Conservation (phyloP, 2,888 invertebrate species). For the Altica lythri region DNA sequence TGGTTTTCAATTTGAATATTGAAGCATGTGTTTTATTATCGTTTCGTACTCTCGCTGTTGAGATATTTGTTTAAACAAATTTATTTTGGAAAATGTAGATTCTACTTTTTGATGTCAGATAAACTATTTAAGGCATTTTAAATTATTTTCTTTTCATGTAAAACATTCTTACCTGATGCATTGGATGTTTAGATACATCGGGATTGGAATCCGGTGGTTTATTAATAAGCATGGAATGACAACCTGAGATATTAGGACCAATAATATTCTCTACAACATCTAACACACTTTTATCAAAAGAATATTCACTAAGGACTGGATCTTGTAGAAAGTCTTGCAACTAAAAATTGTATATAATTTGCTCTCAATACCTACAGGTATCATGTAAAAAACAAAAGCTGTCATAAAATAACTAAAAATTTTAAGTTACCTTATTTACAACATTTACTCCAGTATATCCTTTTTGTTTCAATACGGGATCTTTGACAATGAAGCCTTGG, state of each 20-base stretch:
- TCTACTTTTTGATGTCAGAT: no score
- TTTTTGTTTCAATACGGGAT: constrained; percentile 65
- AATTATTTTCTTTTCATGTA: no score
- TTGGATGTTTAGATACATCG: constrained; percentile 66
- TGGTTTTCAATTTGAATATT: no score
- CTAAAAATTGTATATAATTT: constrained; percentile 48
- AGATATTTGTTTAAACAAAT: no score
- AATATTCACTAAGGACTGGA: constrained; percentile 72
- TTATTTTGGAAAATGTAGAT: no score
- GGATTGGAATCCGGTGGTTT: constrained; percentile 80
- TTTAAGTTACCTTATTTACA: constrained; percentile 74
- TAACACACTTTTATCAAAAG: constrained; percentile 65
- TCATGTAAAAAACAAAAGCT: background rate
- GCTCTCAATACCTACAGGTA: no score
- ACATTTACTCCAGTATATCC: constrained; percentile 68
- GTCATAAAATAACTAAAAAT: constrained; percentile 3
- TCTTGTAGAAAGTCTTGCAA: constrained; percentile 79
- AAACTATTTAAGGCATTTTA: no score
- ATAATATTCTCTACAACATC: constrained; percentile 74
- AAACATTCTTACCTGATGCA: constrained; percentile 68
- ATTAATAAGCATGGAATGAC: constrained; percentile 89
- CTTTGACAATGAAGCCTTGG: constrained; percentile 66
- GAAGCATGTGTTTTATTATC: no score
- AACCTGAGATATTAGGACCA: constrained; percentile 74
- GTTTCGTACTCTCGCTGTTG: no score